A percentile compares a stretch with the other conserved stretches of the same genome.
Conservation (phyloP, 2,113 vertebrate species). For the Nannospalax galili region DNA sequence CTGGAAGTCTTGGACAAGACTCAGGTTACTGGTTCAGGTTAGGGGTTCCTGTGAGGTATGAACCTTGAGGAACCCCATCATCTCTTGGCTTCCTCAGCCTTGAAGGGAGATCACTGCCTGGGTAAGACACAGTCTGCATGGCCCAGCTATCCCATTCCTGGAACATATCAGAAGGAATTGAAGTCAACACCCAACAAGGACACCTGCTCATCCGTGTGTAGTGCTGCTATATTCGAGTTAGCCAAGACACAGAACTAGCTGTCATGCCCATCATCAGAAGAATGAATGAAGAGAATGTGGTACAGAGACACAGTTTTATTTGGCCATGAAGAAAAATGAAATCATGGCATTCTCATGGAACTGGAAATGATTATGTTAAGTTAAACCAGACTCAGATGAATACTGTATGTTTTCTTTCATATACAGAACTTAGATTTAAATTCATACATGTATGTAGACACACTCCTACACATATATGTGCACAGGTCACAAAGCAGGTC, state of each 20-base stretch:
- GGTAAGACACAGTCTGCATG: neutral
- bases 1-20: neutral
- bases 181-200: neutral
- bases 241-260: neutral
- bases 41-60: neutral
- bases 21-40: neutral
- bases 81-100: neutral
- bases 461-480: neutral
- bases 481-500: neutral
- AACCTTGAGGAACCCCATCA: neutral
- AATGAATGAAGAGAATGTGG: too few relatives aligned
- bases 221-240: neutral
- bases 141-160: neutral
- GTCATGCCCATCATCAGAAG: too few relatives aligned
- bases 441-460: too few relatives aligned
- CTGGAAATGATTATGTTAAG: neutral
- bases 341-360: neutral
- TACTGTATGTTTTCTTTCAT: neutral
- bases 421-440: neutral
- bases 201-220: neutral
- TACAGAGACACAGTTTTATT: neutral
- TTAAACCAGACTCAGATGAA: neutral
- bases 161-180: neutral
- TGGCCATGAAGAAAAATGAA: neutral
- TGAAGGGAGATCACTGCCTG: neutral